These are phyloP conservation scores for Anseranas semipalmata DNA, from an alignment of 2,113 vertebrate genomes.

Conservation along the genomic window DNA sequence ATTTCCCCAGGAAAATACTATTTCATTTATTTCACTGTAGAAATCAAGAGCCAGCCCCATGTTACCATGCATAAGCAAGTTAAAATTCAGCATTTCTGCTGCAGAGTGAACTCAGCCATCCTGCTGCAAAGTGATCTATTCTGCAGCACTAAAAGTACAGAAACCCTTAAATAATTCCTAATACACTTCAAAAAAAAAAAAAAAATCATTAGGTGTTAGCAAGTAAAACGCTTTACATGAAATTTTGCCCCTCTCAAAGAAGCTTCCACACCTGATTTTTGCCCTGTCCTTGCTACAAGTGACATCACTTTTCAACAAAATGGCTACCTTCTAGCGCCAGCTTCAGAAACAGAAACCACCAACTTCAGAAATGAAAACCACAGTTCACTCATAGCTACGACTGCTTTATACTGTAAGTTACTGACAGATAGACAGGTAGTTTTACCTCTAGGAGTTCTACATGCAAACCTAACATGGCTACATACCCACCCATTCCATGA, in stretches of 20 bases:
- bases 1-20: background rate
- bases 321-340: background rate
- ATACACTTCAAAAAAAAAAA: background rate
- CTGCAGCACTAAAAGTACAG: background rate
- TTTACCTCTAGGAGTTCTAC: background rate
- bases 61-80: background rate
- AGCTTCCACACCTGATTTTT: background rate
- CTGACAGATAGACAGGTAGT: background rate
- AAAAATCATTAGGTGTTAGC: background rate
- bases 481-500: background rate
- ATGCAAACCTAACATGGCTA: background rate
- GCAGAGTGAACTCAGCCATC: background rate
- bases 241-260: background rate
- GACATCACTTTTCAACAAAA: slow-evolving; percentile 7
- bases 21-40: background rate
- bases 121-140: background rate
- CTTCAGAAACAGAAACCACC: slow-evolving; percentile 34
- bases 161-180: background rate
- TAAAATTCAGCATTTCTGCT: background rate
- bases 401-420: background rate
- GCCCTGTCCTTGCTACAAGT: background rate
- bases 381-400: background rate
- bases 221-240: background rate
- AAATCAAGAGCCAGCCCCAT: background rate
- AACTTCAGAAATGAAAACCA: slow-evolving; percentile 12